Base-by-base conservation (phyloP, 1,140 invertebrate species). In the Caenorhabditis inopinata region DNA sequence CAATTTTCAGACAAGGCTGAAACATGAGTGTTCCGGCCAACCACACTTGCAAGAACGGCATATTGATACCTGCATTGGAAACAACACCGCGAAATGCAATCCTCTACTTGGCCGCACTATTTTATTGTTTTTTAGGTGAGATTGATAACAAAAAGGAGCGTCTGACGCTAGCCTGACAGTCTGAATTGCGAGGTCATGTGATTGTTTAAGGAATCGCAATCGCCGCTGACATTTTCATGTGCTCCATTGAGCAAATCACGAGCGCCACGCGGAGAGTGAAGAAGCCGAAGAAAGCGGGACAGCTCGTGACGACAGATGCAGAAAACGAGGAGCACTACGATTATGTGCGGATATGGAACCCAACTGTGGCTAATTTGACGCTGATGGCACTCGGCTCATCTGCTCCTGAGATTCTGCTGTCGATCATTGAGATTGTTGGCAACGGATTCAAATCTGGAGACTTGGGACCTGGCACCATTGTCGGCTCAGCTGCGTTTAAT, bases 401-500 rank as follows among this genome's bases (percentile, higher is more conserved):
- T 49, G 91, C 91, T 0, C 90, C 90, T 29, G 90, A 91, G 85
- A 91, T 91, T 80, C 83, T 91, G 11, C 82, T 91, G 5, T 90
- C 90, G 4, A 88, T 90, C 21, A 89, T 91, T 74, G 91, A 91
- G 84, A 86, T 89, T 23, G 83, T 87, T 73, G 87, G 85, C 35
- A 89, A 89, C 49, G 83, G 87, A 14, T 89, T 86, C 45, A 82
- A 87, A 74, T 82, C 85, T 9, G 88, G 82, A 49, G 82, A 83
- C 23, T 25, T 83, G 45, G 82, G 82, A 35, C 82, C 82, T 3
- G 76, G 80, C 21, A 90, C 91, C 1, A 91, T 91, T 82, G 89
- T 91, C 27, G 91, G 91, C 27, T 90, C 89, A 74, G 91, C 91
- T 14, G 90, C 91, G 14, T 91, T 90, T 82, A 91, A 91, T 83